Conservation (phyloP, 2,797 vertebrate genomes). For the Triplophysa bombifrons region DNA sequence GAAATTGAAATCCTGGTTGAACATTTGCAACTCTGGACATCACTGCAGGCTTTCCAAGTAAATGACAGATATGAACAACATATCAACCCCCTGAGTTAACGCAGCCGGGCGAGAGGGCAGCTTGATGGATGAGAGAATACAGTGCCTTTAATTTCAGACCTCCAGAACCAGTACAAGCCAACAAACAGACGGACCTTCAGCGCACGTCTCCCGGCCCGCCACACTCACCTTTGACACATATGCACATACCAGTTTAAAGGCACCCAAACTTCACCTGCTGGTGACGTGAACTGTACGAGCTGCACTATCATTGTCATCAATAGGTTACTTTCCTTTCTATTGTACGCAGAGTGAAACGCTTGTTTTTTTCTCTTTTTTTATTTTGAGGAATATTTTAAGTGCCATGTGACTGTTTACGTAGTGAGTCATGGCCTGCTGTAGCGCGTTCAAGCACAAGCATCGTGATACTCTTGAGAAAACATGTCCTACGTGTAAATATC, state of each 20-base stretch:
- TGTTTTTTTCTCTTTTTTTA: slow-evolving; percentile 64
- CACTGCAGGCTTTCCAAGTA: background rate
- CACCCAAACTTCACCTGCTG: slow-evolving; percentile 29
- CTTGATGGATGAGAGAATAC: slow-evolving; percentile 77
- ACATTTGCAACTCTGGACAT: slow-evolving; percentile 22
- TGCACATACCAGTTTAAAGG: slow-evolving; percentile 47
- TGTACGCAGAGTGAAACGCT: slow-evolving; percentile 73
- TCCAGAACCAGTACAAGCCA: slow-evolving; percentile 55
- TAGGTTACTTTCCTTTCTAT: slow-evolving; percentile 55
- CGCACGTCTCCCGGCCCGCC: slow-evolving; percentile 3
- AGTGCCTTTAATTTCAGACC: slow-evolving; percentile 79
- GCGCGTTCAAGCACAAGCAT: slow-evolving; percentile 93
- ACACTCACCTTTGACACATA: slow-evolving; percentile 41
- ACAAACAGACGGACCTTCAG: slow-evolving; percentile 5
- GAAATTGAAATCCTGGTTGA: slow-evolving; percentile 7
- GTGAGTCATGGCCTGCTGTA: slow-evolving; percentile 94
- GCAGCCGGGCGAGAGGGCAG: slow-evolving; percentile 62
- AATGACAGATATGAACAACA: slow-evolving; percentile 49
- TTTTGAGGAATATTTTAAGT: slow-evolving; percentile 83
- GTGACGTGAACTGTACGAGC: slow-evolving; percentile 60
- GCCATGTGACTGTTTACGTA: slow-evolving; percentile 96
- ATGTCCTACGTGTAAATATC: slow-evolving; percentile 84
- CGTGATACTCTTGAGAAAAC: slow-evolving; percentile 79
- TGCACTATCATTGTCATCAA: slow-evolving; percentile 65
- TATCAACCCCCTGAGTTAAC: slow-evolving; percentile 51